A percentile compares a stretch with the other conserved stretches of the same genome.
phyloP scores from a whole-genome alignment of 2,797 vertebrate genomes.

The Smutsia gigantea region DNA sequence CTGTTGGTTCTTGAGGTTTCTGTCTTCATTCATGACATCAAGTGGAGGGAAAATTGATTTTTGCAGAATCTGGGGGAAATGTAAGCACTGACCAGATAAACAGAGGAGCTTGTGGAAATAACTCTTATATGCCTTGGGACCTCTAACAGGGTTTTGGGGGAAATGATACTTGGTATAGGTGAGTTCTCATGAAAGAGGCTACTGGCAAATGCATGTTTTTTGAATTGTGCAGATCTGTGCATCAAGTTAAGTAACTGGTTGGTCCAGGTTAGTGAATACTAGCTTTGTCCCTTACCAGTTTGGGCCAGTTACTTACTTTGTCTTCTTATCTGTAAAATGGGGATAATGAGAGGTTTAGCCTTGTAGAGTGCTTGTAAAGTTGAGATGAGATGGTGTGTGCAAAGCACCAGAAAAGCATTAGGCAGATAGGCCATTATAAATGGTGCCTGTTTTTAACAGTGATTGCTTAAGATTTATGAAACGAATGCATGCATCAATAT shows the following conservation, averaged over 20 bases:
- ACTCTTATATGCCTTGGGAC: background rate
- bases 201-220: background rate
- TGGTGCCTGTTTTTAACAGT: background rate
- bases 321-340: slow-evolving; percentile 42
- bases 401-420: background rate
- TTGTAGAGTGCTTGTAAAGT: background rate
- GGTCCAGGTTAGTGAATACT: background rate
- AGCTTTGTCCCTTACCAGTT: background rate
- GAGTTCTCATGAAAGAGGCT: background rate
- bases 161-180: slow-evolving; percentile 6
- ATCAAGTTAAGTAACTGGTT: background rate
- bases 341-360: background rate
- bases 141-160: background rate
- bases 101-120: background rate
- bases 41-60: slow-evolving; percentile 14
- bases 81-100: background rate
- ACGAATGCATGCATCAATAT: background rate
- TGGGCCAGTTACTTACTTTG: background rate
- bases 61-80: background rate
- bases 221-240: background rate
- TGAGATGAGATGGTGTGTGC: background rate
- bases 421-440: background rate
- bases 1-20: background rate
- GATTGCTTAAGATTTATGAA: background rate
- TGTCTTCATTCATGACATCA: background rate